Evolutionary conservation across 2,888 invertebrate species (phyloP).

Genomic region (Parapristionchus giblindavisi): DNA sequence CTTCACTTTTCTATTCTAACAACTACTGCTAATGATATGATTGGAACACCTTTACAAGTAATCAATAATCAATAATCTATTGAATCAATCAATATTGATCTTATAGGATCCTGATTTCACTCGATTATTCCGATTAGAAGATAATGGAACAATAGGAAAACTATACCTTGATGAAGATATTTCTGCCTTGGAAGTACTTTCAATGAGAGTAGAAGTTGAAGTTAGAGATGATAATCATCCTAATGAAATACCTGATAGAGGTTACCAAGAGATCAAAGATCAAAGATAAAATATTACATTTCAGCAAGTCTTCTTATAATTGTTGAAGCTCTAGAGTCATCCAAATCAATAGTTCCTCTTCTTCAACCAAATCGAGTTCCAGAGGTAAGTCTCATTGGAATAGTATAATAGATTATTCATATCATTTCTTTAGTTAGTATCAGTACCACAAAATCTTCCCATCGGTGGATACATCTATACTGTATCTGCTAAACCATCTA

Average conservation of each 20-base stretch:
- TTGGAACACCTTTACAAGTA: slow-evolving; percentile 28
- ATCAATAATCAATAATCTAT: not conserved
- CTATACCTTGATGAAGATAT: slow-evolving; percentile 21
- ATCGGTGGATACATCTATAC: slow-evolving; percentile 33
- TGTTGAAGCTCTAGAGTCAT: slow-evolving; percentile 13
- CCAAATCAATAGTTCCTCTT: not conserved
- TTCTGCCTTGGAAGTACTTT: slow-evolving; percentile 28
- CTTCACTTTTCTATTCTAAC: slow-evolving; percentile 17
- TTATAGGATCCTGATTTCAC: slow-evolving; percentile 36
- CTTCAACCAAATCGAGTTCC: slow-evolving; percentile 29
- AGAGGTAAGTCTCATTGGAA: not conserved
- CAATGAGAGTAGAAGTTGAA: slow-evolving; percentile 15
- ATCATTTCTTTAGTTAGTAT: slow-evolving; percentile 9
- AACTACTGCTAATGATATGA: slow-evolving; percentile 30
- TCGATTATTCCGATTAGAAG: slow-evolving; percentile 20
- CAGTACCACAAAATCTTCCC: not conserved
- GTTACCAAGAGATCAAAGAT: not conserved
- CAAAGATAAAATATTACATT: not conserved
- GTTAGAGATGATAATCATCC: slow-evolving; percentile 27
- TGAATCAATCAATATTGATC: not conserved
- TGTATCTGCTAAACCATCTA: slow-evolving; percentile 19
- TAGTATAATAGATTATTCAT: not conserved
- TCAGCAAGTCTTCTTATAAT: slow-evolving; percentile 9
- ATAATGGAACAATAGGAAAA: not conserved
- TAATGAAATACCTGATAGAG: slow-evolving; percentile 26